These are phyloP conservation scores for Mesocricetus auratus DNA, from an alignment of 2,113 vertebrate genomes.

Conservation along the genomic window DNA sequence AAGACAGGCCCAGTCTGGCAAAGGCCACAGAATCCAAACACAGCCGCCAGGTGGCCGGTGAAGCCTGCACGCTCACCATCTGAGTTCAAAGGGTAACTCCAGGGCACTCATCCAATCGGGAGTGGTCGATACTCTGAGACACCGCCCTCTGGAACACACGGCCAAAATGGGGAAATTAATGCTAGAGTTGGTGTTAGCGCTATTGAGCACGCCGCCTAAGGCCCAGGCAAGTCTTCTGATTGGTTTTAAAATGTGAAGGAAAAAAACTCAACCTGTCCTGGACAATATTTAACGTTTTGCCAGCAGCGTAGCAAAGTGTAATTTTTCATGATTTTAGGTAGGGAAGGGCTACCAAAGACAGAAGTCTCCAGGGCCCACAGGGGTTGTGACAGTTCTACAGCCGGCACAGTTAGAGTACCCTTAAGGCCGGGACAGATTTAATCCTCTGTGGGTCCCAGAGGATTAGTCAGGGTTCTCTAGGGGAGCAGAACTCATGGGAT, in stretches of 20 bases:
- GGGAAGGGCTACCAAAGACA: background rate
- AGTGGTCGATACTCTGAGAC: background rate
- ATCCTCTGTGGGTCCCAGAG: background rate
- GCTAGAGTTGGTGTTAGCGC: background rate
- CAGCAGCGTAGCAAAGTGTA: background rate
- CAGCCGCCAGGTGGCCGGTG: background rate
- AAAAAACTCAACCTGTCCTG: background rate
- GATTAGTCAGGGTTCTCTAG: background rate
- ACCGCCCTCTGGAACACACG: background rate
- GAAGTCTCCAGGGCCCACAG: background rate
- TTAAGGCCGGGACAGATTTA: background rate
- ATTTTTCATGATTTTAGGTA: background rate
- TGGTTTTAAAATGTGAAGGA: background rate
- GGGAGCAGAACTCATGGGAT: background rate
- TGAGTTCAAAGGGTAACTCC: background rate
- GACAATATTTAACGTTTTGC: background rate
- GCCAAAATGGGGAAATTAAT: background rate
- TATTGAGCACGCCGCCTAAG: background rate
- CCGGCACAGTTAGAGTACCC: background rate
- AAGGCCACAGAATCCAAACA: constrained; percentile 61
- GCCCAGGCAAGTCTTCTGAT: background rate
- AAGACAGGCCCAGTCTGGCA: constrained; percentile 36
- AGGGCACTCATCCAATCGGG: background rate
- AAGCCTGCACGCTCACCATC: background rate
- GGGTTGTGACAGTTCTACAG: background rate